phyloP scores from a whole-genome alignment of 1,140 invertebrate genomes.

The Solenopsis invicta region DNA sequence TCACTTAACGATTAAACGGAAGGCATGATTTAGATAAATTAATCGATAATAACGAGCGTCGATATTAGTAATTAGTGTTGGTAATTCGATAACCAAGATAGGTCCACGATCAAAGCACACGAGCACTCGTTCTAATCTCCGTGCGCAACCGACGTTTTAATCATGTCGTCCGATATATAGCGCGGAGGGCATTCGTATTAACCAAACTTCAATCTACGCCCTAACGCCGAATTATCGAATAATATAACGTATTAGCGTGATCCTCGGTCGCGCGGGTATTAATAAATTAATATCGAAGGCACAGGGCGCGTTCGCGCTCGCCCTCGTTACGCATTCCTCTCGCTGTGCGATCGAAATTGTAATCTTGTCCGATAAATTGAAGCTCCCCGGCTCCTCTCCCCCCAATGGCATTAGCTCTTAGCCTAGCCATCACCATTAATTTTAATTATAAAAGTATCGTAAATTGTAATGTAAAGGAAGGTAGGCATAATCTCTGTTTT shows the following conservation, averaged over 20 bases:
- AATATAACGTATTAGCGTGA: constrained; percentile 65
- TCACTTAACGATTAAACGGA: constrained; percentile 19
- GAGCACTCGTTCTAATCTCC: constrained; percentile 62
- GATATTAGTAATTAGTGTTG: constrained; percentile 44
- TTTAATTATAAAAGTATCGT: constrained; percentile 45
- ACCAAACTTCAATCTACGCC: constrained; percentile 63
- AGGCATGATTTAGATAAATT: constrained; percentile 51
- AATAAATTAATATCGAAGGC: constrained; percentile 65
- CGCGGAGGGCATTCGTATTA: constrained; percentile 57
- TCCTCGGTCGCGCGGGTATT: constrained; percentile 62
- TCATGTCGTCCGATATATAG: constrained; percentile 59
- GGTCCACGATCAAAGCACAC: constrained; percentile 57
- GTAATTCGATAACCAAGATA: constrained; percentile 58
- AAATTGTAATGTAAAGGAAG: neutral
- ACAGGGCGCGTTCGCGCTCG: constrained; percentile 47
- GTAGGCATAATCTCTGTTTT: constrained; percentile 5
- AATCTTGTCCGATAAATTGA: constrained; percentile 61
- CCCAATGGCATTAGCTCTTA: constrained; percentile 37
- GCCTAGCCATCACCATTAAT: constrained; percentile 16
- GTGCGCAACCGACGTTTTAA: constrained; percentile 61
- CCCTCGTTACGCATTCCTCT: constrained; percentile 63
- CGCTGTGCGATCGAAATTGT: constrained; percentile 54
- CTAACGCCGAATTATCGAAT: constrained; percentile 65
- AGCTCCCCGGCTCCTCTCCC: neutral
- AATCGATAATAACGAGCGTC: constrained; percentile 46